A percentile compares a stretch with the other conserved stretches of the same genome.
Evolutionary conservation across 2,113 vertebrate genomes (phyloP).

Genomic region (Amazona vittata): DNA sequence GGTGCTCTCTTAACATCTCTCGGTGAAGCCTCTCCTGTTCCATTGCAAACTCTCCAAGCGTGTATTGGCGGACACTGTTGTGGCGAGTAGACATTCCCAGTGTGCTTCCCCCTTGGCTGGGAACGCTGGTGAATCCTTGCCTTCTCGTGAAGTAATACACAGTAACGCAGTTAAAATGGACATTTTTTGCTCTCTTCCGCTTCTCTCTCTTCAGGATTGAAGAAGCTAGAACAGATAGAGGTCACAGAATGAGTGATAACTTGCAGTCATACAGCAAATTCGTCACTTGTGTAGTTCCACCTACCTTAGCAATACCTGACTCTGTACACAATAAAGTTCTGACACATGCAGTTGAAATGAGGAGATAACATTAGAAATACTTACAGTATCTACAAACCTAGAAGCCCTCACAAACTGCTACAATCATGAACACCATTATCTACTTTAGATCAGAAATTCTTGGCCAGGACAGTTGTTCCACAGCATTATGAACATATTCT

Average conservation of each 20-base stretch:
- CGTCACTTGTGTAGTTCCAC: neutral
- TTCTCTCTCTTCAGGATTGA: constrained; percentile 97
- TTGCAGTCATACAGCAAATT: neutral
- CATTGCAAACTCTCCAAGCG: constrained; percentile 92
- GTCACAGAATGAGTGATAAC: neutral
- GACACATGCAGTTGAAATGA: neutral
- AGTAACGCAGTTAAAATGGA: constrained; percentile 97
- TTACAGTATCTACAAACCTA: neutral
- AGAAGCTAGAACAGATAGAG: constrained; percentile 79
- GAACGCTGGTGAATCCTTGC: constrained; percentile 98
- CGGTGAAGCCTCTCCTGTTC: constrained; percentile 94
- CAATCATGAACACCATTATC: neutral
- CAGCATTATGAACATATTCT: neutral
- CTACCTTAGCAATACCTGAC: neutral
- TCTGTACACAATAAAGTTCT: rapidly evolving
- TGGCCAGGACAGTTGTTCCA: neutral
- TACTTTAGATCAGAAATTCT: neutral
- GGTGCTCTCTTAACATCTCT: constrained; percentile 94
- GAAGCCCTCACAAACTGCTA: neutral
- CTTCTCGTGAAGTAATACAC: constrained; percentile 96
- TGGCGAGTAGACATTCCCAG: constrained; percentile 97
- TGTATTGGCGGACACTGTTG: constrained; percentile 93
- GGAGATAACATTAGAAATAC: neutral
- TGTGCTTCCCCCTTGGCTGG: constrained; percentile 96
- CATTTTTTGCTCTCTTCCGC: constrained; percentile 89